Conservation (phyloP, 2,888 invertebrate species). For the Trypoxylon attenuatum region DNA sequence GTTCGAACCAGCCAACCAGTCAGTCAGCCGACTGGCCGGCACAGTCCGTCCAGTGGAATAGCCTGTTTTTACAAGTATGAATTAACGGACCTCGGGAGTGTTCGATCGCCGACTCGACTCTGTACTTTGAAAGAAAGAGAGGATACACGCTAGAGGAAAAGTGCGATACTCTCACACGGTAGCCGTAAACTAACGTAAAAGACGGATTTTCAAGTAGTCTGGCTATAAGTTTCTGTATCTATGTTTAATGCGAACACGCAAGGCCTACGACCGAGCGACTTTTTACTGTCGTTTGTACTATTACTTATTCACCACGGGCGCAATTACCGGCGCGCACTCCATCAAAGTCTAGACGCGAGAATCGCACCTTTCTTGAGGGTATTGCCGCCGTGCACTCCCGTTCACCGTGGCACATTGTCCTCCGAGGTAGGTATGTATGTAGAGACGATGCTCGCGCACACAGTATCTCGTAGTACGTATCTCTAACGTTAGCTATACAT, state of each 20-base stretch:
- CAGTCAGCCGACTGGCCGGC: too few species aligned
- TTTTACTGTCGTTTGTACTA: constrained; percentile 57
- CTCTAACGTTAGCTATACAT: too few species aligned
- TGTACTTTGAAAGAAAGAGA: neutral
- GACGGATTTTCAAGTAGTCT: constrained; percentile 23
- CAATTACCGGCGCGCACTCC: constrained; percentile 58
- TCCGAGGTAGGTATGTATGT: too few species aligned
- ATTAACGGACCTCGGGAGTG: neutral
- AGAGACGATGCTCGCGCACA: neutral
- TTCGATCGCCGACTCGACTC: too few species aligned
- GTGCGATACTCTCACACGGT: neutral
- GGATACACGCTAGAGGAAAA: neutral
- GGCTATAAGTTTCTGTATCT: constrained; percentile 50
- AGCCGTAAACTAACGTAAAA: constrained; percentile 11
- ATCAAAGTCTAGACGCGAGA: constrained; percentile 50
- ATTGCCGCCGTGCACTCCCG: neutral
- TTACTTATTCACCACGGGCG: constrained; percentile 63
- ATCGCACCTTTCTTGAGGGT: constrained; percentile 45
- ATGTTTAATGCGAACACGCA: constrained; percentile 63
- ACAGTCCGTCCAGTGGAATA: too few species aligned
- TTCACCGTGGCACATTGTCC: neutral
- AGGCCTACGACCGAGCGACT: constrained; percentile 60
- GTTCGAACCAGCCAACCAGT: too few species aligned
- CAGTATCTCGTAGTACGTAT: constrained; percentile 27
- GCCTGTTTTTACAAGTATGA: neutral